Base-by-base conservation (phyloP, 2,113 vertebrate genomes). In the Setophaga coronata region DNA sequence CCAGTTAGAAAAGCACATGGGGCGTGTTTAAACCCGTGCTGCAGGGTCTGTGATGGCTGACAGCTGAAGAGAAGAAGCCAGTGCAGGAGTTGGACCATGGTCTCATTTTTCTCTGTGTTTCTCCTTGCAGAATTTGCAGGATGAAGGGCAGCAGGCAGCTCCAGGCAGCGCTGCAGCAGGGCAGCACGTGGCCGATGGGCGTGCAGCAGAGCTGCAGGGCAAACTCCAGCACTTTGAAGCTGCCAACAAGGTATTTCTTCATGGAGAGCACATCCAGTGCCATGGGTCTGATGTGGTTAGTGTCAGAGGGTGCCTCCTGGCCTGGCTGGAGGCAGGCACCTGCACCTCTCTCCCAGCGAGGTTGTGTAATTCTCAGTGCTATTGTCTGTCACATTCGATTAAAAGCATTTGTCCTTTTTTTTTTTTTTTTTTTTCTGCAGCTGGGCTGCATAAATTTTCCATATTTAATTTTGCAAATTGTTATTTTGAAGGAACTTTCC, bases 161-260 rank as follows among this genome's bases (percentile, higher is more conserved):
- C 95, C 97, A 69, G 93, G 96, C 40, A 97, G 98, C 21, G 53
- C 87, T 24, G 94, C 98, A 38, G 95, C 90, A 0, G 97, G 93
- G 21, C 98, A 98, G 62, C 98, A 97, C 50, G 85, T 97, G 13
- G 92, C 96, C 0, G 87, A 98, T 78, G 97, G 98, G 77, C 78
- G 94, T 87, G 90, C 97, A 90, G 97, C 97, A 61, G 98, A 99
- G 94, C 97, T 98, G 60, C 98, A 99, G 96, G 95, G 97, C 70
- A 99, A 98, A 97, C 96, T 99, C 97, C 98, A 98, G 88, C 97
- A 98, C 45, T 98, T 96, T 16, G 98, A 99, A 89, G 84, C 95
- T 91, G 97, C 97, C 95, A 99, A 98, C 97, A 98, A 99, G 99
- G 99, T 99, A 98, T 67, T 73, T 82, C 45, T 86, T 43, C 34